Percentiles rank a stretch among this genome's conserved stretches.
phyloP scores from a whole-genome alignment of 1,140 invertebrate species.

The Rhopalosiphum maidis region DNA sequence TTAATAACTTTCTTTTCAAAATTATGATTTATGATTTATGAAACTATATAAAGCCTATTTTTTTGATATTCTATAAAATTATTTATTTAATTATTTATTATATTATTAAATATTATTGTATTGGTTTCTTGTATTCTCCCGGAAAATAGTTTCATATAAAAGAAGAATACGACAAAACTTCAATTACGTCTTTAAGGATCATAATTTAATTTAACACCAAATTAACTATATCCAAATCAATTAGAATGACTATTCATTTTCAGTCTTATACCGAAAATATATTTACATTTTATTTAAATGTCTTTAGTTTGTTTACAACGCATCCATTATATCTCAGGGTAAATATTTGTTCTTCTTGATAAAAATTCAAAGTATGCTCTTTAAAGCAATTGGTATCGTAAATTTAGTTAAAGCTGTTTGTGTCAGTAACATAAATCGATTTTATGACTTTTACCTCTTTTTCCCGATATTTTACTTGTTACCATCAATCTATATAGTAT shows the following conservation, averaged over 20 bases:
- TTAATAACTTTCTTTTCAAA: constrained; percentile 1
- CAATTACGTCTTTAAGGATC: not conserved
- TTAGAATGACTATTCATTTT: not conserved
- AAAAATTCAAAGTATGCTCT: not conserved
- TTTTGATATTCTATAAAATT: not conserved
- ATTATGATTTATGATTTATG: not conserved
- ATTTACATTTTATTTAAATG: not conserved
- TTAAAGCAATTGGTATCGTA: not conserved
- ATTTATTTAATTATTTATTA: not conserved
- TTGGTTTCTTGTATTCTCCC: not conserved
- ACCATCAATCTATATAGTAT: not conserved
- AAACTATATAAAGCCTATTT: not conserved
- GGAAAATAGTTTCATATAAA: not conserved
- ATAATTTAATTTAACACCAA: not conserved
- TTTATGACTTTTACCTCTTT: not conserved
- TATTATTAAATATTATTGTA: not conserved
- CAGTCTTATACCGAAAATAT: not conserved
- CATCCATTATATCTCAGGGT: not conserved
- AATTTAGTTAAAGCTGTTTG: not conserved
- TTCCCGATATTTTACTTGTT: not conserved
- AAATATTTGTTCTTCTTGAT: constrained; percentile 18
- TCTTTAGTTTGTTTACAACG: not conserved
- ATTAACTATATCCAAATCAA: not conserved
- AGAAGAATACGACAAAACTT: not conserved
- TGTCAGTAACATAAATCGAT: not conserved